Percentiles rank a stretch among this genome's conserved stretches.
Evolutionary conservation across 2,113 vertebrate species (phyloP).

Genomic region (Prunella fulvescens): DNA sequence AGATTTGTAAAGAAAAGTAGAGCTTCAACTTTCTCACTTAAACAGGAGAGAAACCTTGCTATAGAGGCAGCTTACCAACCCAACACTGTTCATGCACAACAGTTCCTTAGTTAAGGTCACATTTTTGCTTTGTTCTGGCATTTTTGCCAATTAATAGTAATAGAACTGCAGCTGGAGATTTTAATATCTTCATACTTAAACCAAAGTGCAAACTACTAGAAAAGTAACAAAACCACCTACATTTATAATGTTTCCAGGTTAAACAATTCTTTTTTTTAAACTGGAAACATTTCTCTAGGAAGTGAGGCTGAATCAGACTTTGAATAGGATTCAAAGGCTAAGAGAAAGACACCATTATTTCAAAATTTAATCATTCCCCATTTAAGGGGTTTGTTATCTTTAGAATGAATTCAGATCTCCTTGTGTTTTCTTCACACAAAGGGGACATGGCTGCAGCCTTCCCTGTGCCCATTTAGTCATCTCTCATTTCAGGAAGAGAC

Average conservation of each 20-base stretch:
- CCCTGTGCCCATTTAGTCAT: not conserved
- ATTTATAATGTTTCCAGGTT: not conserved
- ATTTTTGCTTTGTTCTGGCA: not conserved
- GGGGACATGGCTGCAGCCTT: not conserved
- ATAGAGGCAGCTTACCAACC: not conserved
- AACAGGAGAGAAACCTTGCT: not conserved
- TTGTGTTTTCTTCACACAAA: not conserved
- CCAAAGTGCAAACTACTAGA: not conserved
- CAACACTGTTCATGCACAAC: not conserved
- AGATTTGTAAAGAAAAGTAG: not conserved
- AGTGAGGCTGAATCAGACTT: constrained; percentile 15
- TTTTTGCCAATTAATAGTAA: not conserved
- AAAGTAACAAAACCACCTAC: not conserved
- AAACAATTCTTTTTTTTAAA: not conserved
- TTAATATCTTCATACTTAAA: not conserved
- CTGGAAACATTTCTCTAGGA: not conserved
- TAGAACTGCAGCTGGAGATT: not conserved
- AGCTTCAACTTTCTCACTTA: not conserved
- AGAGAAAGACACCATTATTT: not conserved
- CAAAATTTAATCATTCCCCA: not conserved
- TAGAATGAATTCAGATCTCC: not conserved
- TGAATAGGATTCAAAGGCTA: not conserved
- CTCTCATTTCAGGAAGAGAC: not conserved
- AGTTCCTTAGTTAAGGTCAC: not conserved
- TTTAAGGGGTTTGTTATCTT: not conserved